These are phyloP conservation scores for Eurystomus gularis DNA, from an alignment of 2,113 vertebrate genomes.

Conservation along the genomic window DNA sequence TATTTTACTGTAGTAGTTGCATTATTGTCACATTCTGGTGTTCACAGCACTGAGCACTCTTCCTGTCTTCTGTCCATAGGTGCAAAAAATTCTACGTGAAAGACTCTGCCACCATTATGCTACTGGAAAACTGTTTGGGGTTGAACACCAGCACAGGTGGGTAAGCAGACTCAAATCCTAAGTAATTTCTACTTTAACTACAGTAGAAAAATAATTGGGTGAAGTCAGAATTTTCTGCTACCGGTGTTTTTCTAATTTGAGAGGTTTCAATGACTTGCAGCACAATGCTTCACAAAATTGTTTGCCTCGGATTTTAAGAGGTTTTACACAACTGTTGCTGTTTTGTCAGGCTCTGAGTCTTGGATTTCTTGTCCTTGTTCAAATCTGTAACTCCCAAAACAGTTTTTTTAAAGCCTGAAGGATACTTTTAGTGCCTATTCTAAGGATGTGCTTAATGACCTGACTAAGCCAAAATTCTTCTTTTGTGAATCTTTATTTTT, in stretches of 20 bases:
- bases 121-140: conserved; percentile 74
- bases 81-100: conserved; percentile 84
- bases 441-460: neutral
- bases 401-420: neutral
- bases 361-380: neutral
- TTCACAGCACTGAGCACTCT: neutral
- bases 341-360: neutral
- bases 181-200: neutral
- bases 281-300: neutral
- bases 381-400: neutral
- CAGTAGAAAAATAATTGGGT: neutral
- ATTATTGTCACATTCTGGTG: rapidly evolving
- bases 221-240: neutral
- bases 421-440: neutral
- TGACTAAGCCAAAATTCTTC: neutral
- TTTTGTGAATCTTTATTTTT: neutral
- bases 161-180: neutral
- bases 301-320: neutral
- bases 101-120: conserved; percentile 79
- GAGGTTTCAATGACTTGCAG: neutral
- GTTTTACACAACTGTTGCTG: neutral
- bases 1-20: neutral
- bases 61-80: conserved; percentile 62
- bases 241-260: neutral
- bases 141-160: conserved; percentile 89